These are phyloP conservation scores for Blera fallax DNA, from an alignment of 2,888 invertebrate genomes.

Conservation along the genomic window DNA sequence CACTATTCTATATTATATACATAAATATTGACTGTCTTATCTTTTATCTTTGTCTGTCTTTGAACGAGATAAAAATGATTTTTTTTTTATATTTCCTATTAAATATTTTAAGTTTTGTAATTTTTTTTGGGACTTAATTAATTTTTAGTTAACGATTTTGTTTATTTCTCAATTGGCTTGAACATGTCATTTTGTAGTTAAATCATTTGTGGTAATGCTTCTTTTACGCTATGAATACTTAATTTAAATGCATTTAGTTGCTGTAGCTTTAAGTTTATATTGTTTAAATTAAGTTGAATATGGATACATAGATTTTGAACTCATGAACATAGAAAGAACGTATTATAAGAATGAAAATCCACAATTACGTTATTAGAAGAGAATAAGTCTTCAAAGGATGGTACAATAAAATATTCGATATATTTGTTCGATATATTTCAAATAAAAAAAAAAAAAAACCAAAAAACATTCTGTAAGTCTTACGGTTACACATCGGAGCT, in stretches of 20 bases:
- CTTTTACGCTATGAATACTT: conserved; percentile 29
- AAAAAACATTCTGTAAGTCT: conserved; percentile 1
- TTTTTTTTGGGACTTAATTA: neutral
- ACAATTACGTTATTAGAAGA: neutral
- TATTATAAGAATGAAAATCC: neutral
- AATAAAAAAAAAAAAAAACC: neutral
- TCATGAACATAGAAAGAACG: too few relatives aligned
- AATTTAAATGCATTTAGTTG: conserved; percentile 61
- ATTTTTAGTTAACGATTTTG: neutral
- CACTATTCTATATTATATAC: conserved; percentile 23
- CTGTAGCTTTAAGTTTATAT: conserved; percentile 34
- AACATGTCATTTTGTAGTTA: conserved; percentile 48
- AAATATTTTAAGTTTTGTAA: neutral
- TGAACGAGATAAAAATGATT: conserved; percentile 40
- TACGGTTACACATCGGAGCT: conserved; percentile 7
- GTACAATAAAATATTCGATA: conserved; percentile 11
- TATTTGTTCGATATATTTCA: conserved; percentile 21
- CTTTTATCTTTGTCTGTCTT: conserved; percentile 61
- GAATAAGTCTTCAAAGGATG: too few relatives aligned
- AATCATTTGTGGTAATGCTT: conserved; percentile 52
- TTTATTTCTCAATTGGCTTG: conserved; percentile 56
- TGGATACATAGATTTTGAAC: neutral
- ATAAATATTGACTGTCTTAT: conserved; percentile 60
- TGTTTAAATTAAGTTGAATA: conserved; percentile 14
- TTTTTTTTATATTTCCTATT: neutral